phyloP scores from a whole-genome alignment of 2,797 vertebrate species.

The Peromyscus melanophrys region DNA sequence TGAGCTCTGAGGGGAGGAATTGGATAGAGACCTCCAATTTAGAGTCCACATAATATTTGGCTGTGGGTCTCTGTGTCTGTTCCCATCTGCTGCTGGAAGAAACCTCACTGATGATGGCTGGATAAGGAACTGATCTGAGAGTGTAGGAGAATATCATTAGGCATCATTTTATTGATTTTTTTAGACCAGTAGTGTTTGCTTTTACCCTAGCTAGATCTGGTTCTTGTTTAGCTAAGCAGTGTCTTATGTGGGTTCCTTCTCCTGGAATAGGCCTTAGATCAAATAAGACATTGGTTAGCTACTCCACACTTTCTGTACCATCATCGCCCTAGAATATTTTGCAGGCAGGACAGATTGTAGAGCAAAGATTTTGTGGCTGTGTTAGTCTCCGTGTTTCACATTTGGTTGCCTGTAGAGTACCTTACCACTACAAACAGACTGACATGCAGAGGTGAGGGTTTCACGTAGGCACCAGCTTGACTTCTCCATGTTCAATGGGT shows the following conservation, averaged over 20 bases:
- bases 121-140: not conserved
- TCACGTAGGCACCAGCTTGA: accelerated
- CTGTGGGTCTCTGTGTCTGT: not conserved
- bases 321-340: not conserved
- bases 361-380: not conserved
- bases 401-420: not conserved
- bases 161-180: not conserved
- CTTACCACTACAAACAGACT: not conserved
- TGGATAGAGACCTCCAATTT: not conserved
- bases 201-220: not conserved
- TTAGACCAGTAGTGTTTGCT: not conserved
- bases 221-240: not conserved
- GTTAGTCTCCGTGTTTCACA: not conserved
- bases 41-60: not conserved
- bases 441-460: not conserved
- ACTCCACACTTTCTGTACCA: not conserved
- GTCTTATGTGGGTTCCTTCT: not conserved
- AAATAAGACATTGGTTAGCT: not conserved
- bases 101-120: not conserved
- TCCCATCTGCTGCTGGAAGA: too few species aligned
- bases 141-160: not conserved
- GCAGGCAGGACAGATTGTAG: not conserved
- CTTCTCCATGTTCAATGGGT: too few species aligned
- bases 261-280: not conserved
- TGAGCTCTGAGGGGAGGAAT: not conserved